These are phyloP conservation scores for Boloria euphrosyne DNA, from an alignment of 2,888 invertebrate species.

Conservation along the genomic window DNA sequence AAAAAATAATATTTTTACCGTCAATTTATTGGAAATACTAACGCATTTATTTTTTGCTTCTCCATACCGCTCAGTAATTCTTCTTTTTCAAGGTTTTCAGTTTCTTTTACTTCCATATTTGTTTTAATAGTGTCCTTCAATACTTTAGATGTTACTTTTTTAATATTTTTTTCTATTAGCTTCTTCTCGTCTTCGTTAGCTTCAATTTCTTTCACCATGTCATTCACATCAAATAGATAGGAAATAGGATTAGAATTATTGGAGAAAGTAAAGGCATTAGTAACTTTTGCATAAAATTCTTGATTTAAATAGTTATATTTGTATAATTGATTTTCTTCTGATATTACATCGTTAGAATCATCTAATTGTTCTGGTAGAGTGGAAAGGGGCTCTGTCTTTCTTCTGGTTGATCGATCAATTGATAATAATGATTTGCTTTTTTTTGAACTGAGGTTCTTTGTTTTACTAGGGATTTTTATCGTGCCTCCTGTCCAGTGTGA, in stretches of 20 bases:
- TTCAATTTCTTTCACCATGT: constrained; percentile 56
- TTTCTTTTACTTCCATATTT: constrained; percentile 54
- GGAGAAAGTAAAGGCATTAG: constrained; percentile 46
- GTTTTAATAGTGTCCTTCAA: constrained; percentile 52
- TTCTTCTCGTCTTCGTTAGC: constrained; percentile 56
- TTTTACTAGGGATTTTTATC: constrained; percentile 48
- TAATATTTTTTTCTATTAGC: constrained; percentile 49
- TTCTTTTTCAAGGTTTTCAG: constrained; percentile 49
- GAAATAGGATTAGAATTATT: constrained; percentile 40
- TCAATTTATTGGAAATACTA: constrained; percentile 34
- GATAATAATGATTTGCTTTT: constrained; percentile 48
- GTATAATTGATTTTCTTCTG: constrained; percentile 50
- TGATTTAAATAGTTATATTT: constrained; percentile 46
- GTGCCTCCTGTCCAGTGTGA: constrained; percentile 23
- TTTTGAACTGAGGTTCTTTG: constrained; percentile 44
- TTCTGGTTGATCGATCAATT: constrained; percentile 45
- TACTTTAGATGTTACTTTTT: constrained; percentile 48
- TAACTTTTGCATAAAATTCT: constrained; percentile 53
- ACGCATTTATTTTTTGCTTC: constrained; percentile 53
- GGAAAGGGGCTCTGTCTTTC: constrained; percentile 43
- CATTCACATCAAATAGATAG: constrained; percentile 59
- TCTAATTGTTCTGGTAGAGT: constrained; percentile 35
- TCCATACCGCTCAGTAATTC: constrained; percentile 47
- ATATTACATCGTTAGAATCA: constrained; percentile 44
- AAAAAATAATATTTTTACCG: no score